Percentiles rank a stretch among this genome's conserved stretches.
Evolutionary conservation across 2,888 invertebrate species (phyloP).

Genomic region (Idaea dimidiata): DNA sequence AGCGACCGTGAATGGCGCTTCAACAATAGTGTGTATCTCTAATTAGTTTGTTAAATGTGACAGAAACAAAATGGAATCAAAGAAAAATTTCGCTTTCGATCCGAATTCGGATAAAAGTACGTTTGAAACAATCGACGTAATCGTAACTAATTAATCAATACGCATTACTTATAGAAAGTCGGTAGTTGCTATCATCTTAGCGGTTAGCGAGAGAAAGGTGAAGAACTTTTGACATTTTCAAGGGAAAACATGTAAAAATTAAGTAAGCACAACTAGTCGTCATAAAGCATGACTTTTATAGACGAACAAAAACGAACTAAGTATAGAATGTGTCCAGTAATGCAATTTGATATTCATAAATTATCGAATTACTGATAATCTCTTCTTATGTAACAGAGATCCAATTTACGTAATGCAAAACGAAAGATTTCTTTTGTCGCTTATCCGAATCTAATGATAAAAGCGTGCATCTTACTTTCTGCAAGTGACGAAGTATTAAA

Average conservation of each 20-base stretch:
- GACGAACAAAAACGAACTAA: background rate
- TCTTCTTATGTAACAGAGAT: constrained; percentile 29
- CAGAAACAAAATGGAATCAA: constrained; percentile 37
- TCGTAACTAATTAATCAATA: constrained; percentile 77
- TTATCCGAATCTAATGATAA: constrained; percentile 40
- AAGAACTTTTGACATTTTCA: constrained; percentile 15
- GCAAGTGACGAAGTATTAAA: constrained; percentile 37
- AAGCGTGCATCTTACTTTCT: constrained; percentile 45
- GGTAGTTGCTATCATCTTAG: constrained; percentile 51
- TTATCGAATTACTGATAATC: background rate
- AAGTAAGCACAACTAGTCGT: constrained; percentile 26
- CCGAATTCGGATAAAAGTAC: constrained; percentile 46
- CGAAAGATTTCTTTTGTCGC: constrained; percentile 38
- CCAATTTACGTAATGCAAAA: constrained; percentile 23
- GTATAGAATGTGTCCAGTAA: constrained; percentile 10
- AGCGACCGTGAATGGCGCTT: background rate
- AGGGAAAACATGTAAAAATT: constrained; percentile 30
- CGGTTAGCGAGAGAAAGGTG: constrained; percentile 69
- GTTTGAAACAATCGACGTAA: constrained; percentile 55
- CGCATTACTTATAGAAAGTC: constrained; percentile 73
- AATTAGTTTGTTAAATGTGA: constrained; percentile 24
- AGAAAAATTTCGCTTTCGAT: constrained; percentile 49
- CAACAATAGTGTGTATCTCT: constrained; percentile 18
- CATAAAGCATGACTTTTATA: background rate
- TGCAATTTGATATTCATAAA: constrained; percentile 10